Conservation (phyloP, 2,113 vertebrate species). For the Clarias magur region DNA sequence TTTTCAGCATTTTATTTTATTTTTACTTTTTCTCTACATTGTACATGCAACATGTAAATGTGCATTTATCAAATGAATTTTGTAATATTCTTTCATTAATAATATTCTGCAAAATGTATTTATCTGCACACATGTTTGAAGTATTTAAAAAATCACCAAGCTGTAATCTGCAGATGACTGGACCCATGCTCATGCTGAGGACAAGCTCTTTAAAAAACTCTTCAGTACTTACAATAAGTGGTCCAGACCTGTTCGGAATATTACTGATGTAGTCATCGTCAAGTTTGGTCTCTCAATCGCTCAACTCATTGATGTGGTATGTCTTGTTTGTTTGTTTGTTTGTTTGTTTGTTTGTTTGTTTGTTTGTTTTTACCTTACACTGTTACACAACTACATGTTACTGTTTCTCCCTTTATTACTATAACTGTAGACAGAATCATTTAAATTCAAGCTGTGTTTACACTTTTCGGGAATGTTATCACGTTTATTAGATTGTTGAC, state of each 20-base stretch:
- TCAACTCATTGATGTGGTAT: conserved; percentile 88
- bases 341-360: not conserved
- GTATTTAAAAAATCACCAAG: not conserved
- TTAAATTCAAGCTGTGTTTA: not conserved
- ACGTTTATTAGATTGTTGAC: not conserved
- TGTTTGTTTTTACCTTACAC: not conserved
- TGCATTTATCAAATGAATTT: not conserved
- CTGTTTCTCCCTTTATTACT: no score
- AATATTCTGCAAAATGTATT: not conserved
- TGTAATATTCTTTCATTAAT: no score
- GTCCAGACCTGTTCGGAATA: conserved; percentile 81
- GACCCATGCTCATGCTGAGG: conserved; percentile 71
- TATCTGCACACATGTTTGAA: not conserved
- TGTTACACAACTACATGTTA: not conserved
- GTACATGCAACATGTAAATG: not conserved
- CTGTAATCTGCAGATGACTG: conserved; percentile 58
- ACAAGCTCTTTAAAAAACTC: conserved; percentile 81
- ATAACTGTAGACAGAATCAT: not conserved
- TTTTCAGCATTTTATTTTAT: not conserved
- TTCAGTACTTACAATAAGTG: conserved; percentile 83
- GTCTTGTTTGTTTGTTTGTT: not conserved
- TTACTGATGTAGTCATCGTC: conserved; percentile 83
- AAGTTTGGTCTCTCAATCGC: conserved; percentile 87
- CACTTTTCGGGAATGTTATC: not conserved
- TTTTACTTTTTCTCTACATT: not conserved